These are phyloP conservation scores for Isoperla grammatica DNA, from an alignment of 2,888 invertebrate species.

Conservation along the genomic window DNA sequence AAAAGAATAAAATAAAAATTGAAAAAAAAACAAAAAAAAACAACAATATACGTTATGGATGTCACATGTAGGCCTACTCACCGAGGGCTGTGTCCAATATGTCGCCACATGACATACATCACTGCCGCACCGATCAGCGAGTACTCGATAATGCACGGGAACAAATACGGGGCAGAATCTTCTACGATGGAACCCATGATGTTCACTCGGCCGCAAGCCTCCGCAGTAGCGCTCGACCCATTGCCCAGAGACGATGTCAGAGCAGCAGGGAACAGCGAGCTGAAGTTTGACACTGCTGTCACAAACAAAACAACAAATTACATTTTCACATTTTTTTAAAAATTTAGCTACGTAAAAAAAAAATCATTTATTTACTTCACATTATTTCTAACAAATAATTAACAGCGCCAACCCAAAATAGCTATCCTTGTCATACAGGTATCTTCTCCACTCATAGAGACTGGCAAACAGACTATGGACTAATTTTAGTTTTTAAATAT, in stretches of 20 bases:
- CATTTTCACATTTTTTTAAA: not conserved
- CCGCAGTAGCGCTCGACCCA: not conserved
- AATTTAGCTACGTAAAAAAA: not conserved
- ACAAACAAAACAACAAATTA: not conserved
- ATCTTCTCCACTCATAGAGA: no score
- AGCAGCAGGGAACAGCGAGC: conserved; percentile 21
- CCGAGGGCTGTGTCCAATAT: conserved; percentile 84
- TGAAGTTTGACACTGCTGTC: no score
- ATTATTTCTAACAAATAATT: not conserved
- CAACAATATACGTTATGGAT: no score
- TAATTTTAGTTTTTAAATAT: no score
- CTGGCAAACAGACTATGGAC: no score
- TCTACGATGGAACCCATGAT: conserved; percentile 91
- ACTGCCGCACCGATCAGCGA: conserved; percentile 93
- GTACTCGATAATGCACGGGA: conserved; percentile 94
- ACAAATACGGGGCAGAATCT: conserved; percentile 90
- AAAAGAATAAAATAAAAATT: no score
- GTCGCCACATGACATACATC: conserved; percentile 95
- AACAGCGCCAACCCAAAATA: not conserved
- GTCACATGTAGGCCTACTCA: conserved; percentile 40
- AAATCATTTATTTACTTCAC: not conserved
- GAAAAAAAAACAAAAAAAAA: no score
- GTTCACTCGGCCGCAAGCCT: conserved; percentile 67
- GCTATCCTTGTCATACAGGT: no score
- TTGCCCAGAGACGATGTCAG: conserved; percentile 14